phyloP scores from a whole-genome alignment of 2,888 invertebrate species.

The Parapristionchus giblindavisi region DNA sequence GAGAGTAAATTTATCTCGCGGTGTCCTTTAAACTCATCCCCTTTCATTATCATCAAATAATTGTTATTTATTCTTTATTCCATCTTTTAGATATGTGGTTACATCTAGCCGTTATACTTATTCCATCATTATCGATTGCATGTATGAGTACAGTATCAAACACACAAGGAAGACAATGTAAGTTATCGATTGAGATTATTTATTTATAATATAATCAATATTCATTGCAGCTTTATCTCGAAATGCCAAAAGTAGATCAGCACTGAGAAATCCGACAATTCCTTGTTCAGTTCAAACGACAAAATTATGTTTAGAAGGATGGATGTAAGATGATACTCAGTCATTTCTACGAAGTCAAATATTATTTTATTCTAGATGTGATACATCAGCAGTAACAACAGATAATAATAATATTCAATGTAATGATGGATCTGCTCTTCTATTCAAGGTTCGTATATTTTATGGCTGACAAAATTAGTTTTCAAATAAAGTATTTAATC shows the following conservation, averaged over 20 bases:
- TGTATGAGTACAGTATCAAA: background rate
- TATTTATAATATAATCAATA: background rate
- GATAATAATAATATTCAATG: background rate
- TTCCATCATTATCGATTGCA: constrained; percentile 14
- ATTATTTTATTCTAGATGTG: background rate
- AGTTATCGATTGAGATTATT: background rate
- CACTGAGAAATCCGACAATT: background rate
- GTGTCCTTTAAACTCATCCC: background rate
- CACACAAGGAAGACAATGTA: background rate
- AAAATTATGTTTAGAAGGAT: constrained; percentile 14
- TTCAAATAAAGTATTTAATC: too few relatives aligned
- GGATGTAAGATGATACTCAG: constrained; percentile 10
- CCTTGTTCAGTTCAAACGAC: background rate
- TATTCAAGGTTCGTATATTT: background rate
- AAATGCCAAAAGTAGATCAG: background rate
- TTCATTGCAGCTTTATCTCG: constrained; percentile 3
- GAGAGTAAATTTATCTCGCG: constrained; percentile 6
- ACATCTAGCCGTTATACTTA: background rate
- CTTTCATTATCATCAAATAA: background rate
- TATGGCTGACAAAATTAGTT: too few relatives aligned
- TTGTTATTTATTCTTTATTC: background rate
- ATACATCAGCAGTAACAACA: background rate
- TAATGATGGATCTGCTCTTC: constrained; percentile 2
- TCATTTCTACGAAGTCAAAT: background rate
- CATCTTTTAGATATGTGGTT: background rate